These are phyloP conservation scores for Lepus timidus DNA, from an alignment of 2,113 vertebrate species.

Conservation along the genomic window DNA sequence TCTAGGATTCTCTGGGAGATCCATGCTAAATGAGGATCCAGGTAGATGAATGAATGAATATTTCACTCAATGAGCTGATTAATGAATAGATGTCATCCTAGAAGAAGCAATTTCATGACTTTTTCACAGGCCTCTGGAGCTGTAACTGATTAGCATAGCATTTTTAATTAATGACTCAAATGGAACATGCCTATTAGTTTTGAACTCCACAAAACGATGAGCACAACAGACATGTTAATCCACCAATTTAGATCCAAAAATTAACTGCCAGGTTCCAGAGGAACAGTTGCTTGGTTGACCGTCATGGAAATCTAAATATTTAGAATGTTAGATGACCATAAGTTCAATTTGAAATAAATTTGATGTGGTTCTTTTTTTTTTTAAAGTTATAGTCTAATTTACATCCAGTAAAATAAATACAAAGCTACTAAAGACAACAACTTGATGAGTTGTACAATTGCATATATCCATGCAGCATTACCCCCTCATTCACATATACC, in stretches of 20 bases:
- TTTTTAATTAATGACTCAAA: conserved; percentile 61
- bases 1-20: conserved; percentile 44
- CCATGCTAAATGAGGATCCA: background rate
- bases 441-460: background rate
- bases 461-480: background rate
- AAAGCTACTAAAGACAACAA: background rate
- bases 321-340: background rate
- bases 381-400: background rate
- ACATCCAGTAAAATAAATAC: background rate
- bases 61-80: background rate
- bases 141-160: conserved; percentile 10
- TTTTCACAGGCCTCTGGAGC: background rate
- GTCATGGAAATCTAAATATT: background rate
- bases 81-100: conserved; percentile 22
- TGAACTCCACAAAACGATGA: background rate
- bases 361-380: conserved; percentile 10
- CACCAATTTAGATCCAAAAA: background rate
- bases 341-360: conserved; percentile 33
- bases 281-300: background rate
- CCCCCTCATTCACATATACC: background rate
- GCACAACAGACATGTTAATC: background rate
- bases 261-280: background rate
- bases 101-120: conserved; percentile 10
- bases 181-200: background rate
- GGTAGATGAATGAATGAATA: conserved; percentile 31